Evolutionary conservation across 1,140 invertebrate species (phyloP).

Genomic region (Drosophila setifemur): DNA sequence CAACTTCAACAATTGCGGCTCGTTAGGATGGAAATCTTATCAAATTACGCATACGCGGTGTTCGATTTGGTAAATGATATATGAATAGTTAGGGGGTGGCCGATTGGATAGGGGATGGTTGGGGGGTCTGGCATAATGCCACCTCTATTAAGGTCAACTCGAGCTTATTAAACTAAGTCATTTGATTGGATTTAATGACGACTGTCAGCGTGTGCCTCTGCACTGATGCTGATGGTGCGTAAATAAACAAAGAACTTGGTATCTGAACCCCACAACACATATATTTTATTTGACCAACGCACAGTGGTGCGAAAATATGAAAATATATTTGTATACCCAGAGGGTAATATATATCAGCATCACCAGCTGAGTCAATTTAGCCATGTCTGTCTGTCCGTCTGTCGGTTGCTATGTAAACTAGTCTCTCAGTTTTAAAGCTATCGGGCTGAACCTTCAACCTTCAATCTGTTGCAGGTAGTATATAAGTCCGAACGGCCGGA

Average conservation of each 20-base stretch:
- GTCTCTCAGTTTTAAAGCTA: no score
- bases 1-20: conserved; percentile 44
- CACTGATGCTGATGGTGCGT: conserved; percentile 17
- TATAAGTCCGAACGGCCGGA: no score
- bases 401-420: no score
- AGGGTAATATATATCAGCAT: no score
- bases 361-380: no score
- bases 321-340: no score
- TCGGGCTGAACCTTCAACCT: no score
- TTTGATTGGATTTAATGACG: conserved; percentile 63
- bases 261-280: conserved; percentile 26
- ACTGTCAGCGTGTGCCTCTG: conserved; percentile 24
- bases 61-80: background rate
- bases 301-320: background rate
- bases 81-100: no score
- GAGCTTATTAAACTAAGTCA: conserved; percentile 66
- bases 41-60: conserved; percentile 72
- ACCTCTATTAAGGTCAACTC: conserved; percentile 59
- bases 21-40: conserved; percentile 69
- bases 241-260: conserved; percentile 38
- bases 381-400: no score
- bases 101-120: background rate
- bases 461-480: no score
- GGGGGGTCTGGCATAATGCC: background rate
- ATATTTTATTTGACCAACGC: background rate